These are phyloP conservation scores for Anolis sagrei DNA, from an alignment of 2,113 vertebrate genomes.

Conservation along the genomic window DNA sequence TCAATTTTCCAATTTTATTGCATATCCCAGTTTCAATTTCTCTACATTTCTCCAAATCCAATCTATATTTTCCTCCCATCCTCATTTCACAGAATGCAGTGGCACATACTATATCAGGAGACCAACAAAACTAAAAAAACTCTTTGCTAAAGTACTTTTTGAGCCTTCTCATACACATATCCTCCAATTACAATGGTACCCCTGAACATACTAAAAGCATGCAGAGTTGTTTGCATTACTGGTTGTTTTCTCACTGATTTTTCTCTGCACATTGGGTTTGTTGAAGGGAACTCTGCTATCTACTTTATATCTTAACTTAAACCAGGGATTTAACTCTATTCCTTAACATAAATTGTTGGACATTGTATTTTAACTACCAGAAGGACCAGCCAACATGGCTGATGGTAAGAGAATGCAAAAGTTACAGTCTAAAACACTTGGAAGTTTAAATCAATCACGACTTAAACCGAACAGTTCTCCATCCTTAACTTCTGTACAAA, in stretches of 20 bases:
- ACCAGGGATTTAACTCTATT: not conserved
- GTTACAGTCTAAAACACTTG: not conserved
- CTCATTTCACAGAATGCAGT: not conserved
- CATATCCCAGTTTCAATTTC: not conserved
- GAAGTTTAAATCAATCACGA: not conserved
- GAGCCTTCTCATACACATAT: no score
- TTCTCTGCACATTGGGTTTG: not conserved
- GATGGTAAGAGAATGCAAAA: not conserved
- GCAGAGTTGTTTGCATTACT: no score
- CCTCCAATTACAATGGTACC: no score
- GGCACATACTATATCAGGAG: no score
- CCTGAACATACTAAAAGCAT: no score
- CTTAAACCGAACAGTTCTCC: not conserved
- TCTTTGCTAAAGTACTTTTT: no score
- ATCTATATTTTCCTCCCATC: not conserved
- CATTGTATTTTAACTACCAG: not conserved
- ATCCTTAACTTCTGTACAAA: not conserved
- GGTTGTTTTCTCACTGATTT: no score
- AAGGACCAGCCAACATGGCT: not conserved
- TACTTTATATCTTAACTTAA: not conserved
- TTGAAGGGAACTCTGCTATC: not conserved
- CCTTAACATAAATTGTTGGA: not conserved
- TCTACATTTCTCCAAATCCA: not conserved
- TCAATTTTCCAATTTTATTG: not conserved
- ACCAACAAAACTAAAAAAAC: no score